Conservation (phyloP, 2,113 vertebrate species). For the Mionectes macconnelli region DNA sequence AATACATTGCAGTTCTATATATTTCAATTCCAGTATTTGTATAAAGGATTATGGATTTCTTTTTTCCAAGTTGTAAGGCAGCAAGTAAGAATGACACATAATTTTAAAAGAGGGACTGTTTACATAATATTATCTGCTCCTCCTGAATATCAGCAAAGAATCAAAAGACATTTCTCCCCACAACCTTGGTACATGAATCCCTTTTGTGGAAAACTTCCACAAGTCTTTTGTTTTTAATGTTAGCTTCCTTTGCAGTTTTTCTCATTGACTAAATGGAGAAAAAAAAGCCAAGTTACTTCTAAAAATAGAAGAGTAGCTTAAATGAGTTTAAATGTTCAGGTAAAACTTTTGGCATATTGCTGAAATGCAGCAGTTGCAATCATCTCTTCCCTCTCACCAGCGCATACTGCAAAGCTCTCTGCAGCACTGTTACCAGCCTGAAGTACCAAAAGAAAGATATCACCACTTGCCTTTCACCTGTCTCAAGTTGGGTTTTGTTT, state of each 20-base stretch:
- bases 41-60: neutral
- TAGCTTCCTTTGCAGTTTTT: neutral
- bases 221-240: neutral
- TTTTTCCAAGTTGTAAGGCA: neutral
- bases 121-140: neutral
- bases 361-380: neutral
- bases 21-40: neutral
- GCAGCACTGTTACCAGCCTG: neutral
- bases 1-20: neutral
- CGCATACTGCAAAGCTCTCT: neutral
- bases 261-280: neutral
- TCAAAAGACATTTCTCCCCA: neutral
- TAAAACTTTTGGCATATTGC: neutral
- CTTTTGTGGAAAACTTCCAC: neutral
- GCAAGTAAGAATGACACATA: neutral
- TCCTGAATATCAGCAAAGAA: neutral
- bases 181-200: neutral
- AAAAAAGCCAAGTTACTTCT: neutral
- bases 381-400: neutral
- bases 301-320: neutral
- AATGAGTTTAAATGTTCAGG: neutral
- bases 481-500: neutral
- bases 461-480: neutral
- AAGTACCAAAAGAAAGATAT: neutral
- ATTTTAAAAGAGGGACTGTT: neutral